Evolutionary conservation across 2,797 vertebrate species (phyloP).

Genomic region (Spatula versicolor): DNA sequence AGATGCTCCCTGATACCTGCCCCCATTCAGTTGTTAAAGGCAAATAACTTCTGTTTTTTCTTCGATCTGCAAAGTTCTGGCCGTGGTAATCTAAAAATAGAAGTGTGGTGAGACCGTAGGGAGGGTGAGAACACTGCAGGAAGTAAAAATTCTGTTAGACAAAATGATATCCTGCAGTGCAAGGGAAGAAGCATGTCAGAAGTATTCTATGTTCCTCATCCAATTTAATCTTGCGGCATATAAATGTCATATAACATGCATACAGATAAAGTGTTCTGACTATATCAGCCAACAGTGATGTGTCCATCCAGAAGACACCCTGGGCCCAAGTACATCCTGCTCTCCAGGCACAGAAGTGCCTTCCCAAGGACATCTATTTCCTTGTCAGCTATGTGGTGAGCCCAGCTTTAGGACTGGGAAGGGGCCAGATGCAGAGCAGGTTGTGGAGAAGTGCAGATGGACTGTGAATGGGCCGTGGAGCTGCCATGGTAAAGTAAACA

Average conservation of each 20-base stretch:
- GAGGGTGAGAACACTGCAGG: background rate
- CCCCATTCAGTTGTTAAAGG: background rate
- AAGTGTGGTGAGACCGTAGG: background rate
- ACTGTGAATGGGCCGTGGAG: background rate
- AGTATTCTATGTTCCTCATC: background rate
- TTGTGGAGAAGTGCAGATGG: background rate
- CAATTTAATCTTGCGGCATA: background rate
- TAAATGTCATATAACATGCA: background rate
- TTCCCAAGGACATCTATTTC: background rate
- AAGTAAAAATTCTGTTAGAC: background rate
- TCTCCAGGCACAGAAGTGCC: background rate
- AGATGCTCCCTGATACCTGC: background rate
- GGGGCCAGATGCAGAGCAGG: background rate
- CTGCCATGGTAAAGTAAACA: background rate
- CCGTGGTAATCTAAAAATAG: background rate
- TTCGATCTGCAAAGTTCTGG: background rate
- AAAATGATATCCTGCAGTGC: background rate
- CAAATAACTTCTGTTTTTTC: background rate
- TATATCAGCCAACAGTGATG: background rate
- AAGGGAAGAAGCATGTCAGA: background rate
- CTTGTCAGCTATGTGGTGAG: background rate
- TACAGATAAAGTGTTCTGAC: background rate
- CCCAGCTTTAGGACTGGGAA: fast-evolving
- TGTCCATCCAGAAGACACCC: background rate
- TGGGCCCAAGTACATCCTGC: background rate